Evolutionary conservation across 2,113 vertebrate genomes (phyloP).

Genomic region (Chamaea fasciata): DNA sequence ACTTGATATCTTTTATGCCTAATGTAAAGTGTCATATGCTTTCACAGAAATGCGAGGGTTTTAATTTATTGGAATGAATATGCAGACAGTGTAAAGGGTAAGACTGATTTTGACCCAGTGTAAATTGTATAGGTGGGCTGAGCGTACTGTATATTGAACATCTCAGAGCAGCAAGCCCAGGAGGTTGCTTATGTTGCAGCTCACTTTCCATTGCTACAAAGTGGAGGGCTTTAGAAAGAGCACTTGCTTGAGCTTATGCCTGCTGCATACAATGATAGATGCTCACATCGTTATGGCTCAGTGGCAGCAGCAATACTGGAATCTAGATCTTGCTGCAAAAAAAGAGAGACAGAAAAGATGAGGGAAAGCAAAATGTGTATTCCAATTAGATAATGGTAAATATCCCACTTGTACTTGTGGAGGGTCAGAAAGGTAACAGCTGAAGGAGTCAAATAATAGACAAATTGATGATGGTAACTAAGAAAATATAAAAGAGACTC

Average conservation of each 20-base stretch:
- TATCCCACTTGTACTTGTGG: constrained; percentile 9
- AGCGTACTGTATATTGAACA: not conserved
- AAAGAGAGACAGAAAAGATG: not conserved
- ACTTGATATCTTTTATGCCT: not conserved
- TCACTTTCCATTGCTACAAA: not conserved
- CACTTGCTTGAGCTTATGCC: not conserved
- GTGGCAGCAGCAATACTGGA: not conserved
- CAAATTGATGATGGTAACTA: constrained; percentile 66
- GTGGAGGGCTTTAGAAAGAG: not conserved
- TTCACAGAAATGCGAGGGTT: not conserved
- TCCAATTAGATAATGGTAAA: constrained; percentile 47
- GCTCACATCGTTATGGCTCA: not conserved
- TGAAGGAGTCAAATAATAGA: constrained; percentile 47
- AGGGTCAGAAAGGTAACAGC: constrained; percentile 53
- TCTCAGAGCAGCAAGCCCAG: not conserved
- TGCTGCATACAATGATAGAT: not conserved
- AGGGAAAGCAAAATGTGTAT: constrained; percentile 14
- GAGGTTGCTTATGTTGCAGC: not conserved
- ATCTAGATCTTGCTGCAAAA: not conserved
- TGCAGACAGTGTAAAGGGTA: not conserved
- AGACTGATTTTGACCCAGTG: not conserved
- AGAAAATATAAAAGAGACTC: constrained; percentile 66
- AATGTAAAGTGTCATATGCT: not conserved
- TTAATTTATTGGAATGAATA: not conserved
- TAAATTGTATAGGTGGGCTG: not conserved